These are phyloP conservation scores for Tiaroga cobitis DNA, from an alignment of 2,797 vertebrate genomes.

Conservation along the genomic window DNA sequence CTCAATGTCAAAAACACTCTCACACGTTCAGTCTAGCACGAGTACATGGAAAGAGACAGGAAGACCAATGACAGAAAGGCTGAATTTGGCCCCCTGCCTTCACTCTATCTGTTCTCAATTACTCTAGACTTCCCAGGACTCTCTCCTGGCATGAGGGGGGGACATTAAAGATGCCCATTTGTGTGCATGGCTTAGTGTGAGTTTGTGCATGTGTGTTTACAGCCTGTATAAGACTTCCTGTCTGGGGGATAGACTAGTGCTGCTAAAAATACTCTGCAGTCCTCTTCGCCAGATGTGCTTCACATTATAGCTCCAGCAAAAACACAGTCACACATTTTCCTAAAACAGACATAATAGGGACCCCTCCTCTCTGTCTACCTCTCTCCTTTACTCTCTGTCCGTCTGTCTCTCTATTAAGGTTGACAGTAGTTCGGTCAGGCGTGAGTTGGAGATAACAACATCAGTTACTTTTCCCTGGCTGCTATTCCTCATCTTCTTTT, in stretches of 20 bases:
- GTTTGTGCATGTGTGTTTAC: slow-evolving; percentile 67
- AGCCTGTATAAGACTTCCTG: slow-evolving; percentile 75
- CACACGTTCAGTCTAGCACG: neutral
- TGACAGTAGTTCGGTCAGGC: slow-evolving; percentile 15
- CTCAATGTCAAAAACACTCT: neutral
- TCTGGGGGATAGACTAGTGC: slow-evolving; percentile 67
- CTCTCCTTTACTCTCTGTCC: slow-evolving; percentile 28
- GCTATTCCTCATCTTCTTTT: neutral
- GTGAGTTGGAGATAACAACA: neutral
- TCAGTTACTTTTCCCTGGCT: neutral
- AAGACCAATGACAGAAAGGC: slow-evolving; percentile 35
- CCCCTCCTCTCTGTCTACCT: slow-evolving; percentile 53
- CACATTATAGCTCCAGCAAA: slow-evolving; percentile 63
- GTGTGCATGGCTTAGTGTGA: slow-evolving; percentile 37
- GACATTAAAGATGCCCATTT: slow-evolving; percentile 45
- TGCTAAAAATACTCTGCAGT: slow-evolving; percentile 79
- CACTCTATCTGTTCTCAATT: slow-evolving; percentile 55
- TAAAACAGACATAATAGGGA: slow-evolving; percentile 48
- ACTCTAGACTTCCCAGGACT: slow-evolving; percentile 46
- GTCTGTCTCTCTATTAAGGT: slow-evolving; percentile 48
- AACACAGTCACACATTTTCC: slow-evolving; percentile 26
- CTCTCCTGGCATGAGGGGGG: slow-evolving; percentile 45
- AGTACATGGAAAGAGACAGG: slow-evolving; percentile 16
- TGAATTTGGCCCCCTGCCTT: slow-evolving; percentile 42
- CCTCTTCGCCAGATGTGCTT: slow-evolving; percentile 73